phyloP scores from a whole-genome alignment of 2,888 invertebrate genomes.

The Agrotis segetum region DNA sequence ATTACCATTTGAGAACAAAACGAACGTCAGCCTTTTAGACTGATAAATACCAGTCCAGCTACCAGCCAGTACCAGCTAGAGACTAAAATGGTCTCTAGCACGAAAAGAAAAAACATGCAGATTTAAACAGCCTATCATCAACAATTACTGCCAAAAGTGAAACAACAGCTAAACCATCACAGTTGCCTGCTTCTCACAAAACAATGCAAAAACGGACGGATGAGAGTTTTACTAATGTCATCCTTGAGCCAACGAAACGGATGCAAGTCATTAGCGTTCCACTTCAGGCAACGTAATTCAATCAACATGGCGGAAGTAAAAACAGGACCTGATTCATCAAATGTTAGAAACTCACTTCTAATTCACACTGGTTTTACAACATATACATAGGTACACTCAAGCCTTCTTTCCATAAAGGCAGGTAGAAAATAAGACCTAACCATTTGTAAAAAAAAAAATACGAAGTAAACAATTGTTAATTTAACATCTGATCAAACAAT shows the following conservation, averaged over 20 bases:
- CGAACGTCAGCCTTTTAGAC: not conserved
- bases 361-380: slow-evolving; percentile 2
- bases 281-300: slow-evolving; percentile 45
- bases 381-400: not conserved
- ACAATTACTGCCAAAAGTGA: slow-evolving; percentile 28
- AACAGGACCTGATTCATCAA: slow-evolving; percentile 30
- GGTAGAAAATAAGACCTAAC: not conserved
- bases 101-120: not conserved
- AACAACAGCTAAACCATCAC: slow-evolving; percentile 30
- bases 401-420: not conserved
- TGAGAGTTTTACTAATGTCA: slow-evolving; percentile 55
- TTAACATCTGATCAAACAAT: too few species aligned
- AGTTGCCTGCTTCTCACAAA: slow-evolving; percentile 55
- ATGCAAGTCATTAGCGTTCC: slow-evolving; percentile 53
- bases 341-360: slow-evolving; percentile 3
- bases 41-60: too few species aligned
- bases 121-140: not conserved
- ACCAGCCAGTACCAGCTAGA: too few species aligned
- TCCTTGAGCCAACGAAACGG: slow-evolving; percentile 56
- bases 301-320: slow-evolving; percentile 48
- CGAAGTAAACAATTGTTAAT: too few species aligned
- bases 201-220: slow-evolving; percentile 56
- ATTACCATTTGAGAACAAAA: not conserved
- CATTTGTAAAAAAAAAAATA: too few species aligned
- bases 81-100: too few species aligned